Conservation (phyloP, 2,797 vertebrate species). For the Falco naumanni region DNA sequence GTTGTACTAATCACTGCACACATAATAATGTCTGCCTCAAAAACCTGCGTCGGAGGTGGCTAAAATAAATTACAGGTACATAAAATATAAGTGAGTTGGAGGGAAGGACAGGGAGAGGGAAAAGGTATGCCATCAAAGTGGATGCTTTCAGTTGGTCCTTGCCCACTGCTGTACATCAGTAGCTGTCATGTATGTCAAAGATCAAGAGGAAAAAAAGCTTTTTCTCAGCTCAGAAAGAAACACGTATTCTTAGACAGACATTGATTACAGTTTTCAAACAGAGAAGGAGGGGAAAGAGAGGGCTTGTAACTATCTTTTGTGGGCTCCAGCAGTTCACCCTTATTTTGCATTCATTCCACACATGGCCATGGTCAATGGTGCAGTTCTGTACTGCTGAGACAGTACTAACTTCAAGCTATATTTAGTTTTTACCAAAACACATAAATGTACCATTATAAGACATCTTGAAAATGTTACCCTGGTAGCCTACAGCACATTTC, state of each 20-base stretch:
- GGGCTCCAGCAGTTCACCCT: background rate
- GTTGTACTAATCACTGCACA: background rate
- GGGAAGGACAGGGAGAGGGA: background rate
- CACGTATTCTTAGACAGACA: background rate
- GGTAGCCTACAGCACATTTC: background rate
- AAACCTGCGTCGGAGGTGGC: background rate
- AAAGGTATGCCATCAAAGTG: background rate
- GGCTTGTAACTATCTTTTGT: background rate
- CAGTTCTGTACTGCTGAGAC: background rate
- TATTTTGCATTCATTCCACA: background rate
- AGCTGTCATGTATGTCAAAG: background rate
- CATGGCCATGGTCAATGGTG: background rate
- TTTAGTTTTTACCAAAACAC: background rate
- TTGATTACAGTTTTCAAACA: slow-evolving; percentile 41
- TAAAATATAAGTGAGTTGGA: background rate
- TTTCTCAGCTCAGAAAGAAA: background rate
- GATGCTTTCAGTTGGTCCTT: background rate
- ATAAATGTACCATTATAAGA: background rate
- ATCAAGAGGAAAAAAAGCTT: background rate
- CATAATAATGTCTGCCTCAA: background rate
- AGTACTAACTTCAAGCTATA: background rate
- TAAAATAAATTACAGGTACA: background rate
- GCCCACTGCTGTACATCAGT: background rate
- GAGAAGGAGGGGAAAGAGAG: background rate
- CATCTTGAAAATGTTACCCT: background rate